Base-by-base conservation (phyloP, 2,888 invertebrate species). In the Hypselothyrea guttata region DNA sequence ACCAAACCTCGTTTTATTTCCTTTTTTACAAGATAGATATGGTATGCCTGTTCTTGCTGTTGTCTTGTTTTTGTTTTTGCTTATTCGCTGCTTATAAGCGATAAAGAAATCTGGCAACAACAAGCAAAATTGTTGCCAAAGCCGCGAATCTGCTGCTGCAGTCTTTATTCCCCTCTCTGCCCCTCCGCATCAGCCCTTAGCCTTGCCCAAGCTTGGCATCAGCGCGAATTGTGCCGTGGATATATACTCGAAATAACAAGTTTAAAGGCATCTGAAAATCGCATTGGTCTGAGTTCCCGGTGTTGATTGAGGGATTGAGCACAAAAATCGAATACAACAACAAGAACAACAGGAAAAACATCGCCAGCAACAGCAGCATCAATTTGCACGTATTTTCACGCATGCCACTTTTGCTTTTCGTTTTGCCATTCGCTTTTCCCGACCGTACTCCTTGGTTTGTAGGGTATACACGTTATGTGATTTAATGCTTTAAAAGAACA, bases 21-120 rank as follows among this genome's bases (percentile, higher is more conserved):
- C 2, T 22, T 22, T 22, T 31, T 60, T 55, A 63, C 34, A 53
- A 37, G 30, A 18, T 31, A 52, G 47, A 41, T 61, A 44, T 37
- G 35, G 12, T 16, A 13, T 47, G 16, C 11, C 7, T 9, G 38
- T 38, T 33, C 52, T 41, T 28, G 18, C n/a, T 16, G 4, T 49
- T 18, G 30, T 28, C 28, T 33, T 51, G 13, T 27, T 34, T 33
- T 40, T 37, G 40, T 30, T 52, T 34, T 52, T 56, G 47, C 67
- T 71, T 22, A 22, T 60, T 60, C 47, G 56, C 76, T 77, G 76
- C 76, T 79, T 83, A 70, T 71, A 49, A 45, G 46, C 67, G 84
- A 84, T 71, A 84, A 78, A 77, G 71, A 84, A 84, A 84, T 82
- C 78, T 84, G 79, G 78, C 73, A 78, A 75, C 79, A 75, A 73